Base-by-base conservation (phyloP, 2,888 invertebrate genomes). In the Volucella bombylans region DNA sequence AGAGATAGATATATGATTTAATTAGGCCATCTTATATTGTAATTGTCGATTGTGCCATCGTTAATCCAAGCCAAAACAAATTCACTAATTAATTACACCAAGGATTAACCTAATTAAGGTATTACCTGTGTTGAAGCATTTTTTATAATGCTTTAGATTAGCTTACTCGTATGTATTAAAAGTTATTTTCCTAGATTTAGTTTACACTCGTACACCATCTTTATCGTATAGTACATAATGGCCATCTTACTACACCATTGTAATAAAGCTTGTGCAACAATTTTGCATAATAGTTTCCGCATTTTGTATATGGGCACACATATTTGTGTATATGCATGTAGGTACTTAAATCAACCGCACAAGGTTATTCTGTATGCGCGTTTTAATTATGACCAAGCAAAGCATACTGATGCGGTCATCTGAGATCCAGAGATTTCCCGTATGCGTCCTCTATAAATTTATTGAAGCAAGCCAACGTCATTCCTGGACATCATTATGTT, bases 311-410 rank as follows among this genome's bases (percentile, higher is more conserved):
- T 23, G 31, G 31, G 31, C 6, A 31, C 6, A 31, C 31, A 31
- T 31, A 31, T 31, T 31, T 31, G 31, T 6, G 31, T 0, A 31
- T 31, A 31, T 31, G 31, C 6, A 31, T 74, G 65, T 59, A 23
- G 57, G 59, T 74, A 50, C 15, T 41, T 43, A 31, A 74, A 50
- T 43, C 65, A 31, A 14, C 57, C 65, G 74, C 65, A 65, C 61
- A 54, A 14, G 14, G 39, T 38, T 54, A n/a, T 77, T 69, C 68
- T 38, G 59, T 54, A 65, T 74, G 69, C 69, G 73, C 79, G 73
- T 47, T 79, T 82, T 73, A 82, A 74, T 74, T 83, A 79, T 83
- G 45, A 69, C 52, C 64, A 50, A 39, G 54, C 39, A 45, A 11
- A 78, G 73, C 31, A 69, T 59, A 78, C 6, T 67, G 57, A 64